Percentiles rank a stretch among this genome's conserved stretches.
phyloP scores from a whole-genome alignment of 2,797 vertebrate species.

The Sandelia bainsii region DNA sequence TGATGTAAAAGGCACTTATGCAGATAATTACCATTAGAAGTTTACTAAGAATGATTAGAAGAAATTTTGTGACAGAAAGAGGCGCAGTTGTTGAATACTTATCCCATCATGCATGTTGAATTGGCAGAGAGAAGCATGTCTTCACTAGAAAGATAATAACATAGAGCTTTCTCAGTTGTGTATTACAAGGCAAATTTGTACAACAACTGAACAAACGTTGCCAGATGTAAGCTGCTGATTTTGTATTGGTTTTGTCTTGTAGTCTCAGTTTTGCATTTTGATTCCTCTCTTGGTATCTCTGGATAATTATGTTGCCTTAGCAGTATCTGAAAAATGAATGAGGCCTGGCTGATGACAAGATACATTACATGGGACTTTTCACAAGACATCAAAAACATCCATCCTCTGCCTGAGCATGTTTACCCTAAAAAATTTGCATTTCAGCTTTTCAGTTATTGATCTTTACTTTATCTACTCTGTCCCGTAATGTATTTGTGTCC shows the following conservation, averaged over 20 bases:
- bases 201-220: constrained; percentile 6
- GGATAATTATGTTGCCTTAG: constrained; percentile 12
- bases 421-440: constrained; percentile 24
- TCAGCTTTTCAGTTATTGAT: constrained; percentile 44
- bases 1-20: constrained; percentile 12
- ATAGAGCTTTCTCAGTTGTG: neutral
- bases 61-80: constrained; percentile 8
- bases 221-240: constrained; percentile 9
- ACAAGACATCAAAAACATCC: constrained; percentile 12
- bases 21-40: constrained; percentile 15
- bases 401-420: neutral
- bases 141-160: neutral
- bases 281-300: constrained; percentile 1
- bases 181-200: constrained; percentile 9
- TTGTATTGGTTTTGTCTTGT: constrained; percentile 12
- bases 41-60: neutral
- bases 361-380: neutral
- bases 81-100: neutral
- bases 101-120: constrained; percentile 9
- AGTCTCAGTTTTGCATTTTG: constrained; percentile 1
- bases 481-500: constrained; percentile 29
- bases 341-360: constrained; percentile 11
- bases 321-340: constrained; percentile 17
- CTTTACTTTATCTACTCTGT: constrained; percentile 31
- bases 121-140: neutral